A percentile compares a stretch with the other conserved stretches of the same genome.
phyloP scores from a whole-genome alignment of 2,113 vertebrate species.

The Vulpes vulpes region DNA sequence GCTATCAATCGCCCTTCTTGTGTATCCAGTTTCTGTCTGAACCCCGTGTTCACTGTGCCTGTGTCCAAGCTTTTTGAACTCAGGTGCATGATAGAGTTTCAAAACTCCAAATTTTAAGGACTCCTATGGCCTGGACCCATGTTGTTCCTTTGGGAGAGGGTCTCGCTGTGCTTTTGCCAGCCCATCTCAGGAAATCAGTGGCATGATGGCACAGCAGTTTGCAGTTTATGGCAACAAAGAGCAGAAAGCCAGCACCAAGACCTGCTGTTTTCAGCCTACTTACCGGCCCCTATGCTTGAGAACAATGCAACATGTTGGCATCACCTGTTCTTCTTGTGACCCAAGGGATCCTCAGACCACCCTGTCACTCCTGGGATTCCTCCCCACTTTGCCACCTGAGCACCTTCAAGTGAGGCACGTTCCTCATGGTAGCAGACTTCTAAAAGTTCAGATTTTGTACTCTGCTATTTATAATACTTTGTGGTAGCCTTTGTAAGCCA shows the following conservation, averaged over 20 bases:
- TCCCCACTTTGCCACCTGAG: neutral
- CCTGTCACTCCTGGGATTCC: neutral
- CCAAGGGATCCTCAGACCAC: neutral
- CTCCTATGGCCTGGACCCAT: neutral
- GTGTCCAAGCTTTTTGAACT: neutral
- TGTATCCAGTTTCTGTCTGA: neutral
- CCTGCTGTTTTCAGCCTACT: neutral
- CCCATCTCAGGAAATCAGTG: neutral
- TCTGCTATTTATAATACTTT: neutral
- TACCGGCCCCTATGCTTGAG: neutral
- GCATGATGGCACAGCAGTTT: neutral
- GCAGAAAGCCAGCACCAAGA: neutral
- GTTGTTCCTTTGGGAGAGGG: neutral
- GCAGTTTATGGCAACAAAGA: neutral
- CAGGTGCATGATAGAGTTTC: neutral
- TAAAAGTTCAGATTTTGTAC: neutral
- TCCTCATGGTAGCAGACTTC: neutral
- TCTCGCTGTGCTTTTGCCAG: neutral
- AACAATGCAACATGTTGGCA: neutral
- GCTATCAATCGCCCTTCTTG: neutral
- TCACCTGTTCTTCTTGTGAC: neutral
- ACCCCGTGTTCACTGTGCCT: neutral
- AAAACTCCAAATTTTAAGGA: neutral
- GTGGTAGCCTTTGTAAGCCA: neutral
- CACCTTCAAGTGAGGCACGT: neutral